Evolutionary conservation across 2,888 invertebrate species (phyloP).

Genomic region (Plagiodera versicolora): DNA sequence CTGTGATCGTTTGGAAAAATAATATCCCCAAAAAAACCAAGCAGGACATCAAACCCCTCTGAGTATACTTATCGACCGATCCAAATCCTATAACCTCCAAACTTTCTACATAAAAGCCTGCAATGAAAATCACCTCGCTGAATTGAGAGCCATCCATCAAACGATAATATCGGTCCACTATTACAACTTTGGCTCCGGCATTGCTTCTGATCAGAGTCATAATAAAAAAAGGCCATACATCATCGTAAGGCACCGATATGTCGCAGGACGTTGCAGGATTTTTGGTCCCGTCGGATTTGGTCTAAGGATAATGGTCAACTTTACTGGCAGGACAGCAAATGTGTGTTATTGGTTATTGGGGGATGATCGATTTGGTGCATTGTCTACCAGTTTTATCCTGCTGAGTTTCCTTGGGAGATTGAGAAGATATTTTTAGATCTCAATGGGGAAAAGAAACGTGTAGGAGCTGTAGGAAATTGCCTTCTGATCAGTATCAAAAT

Average conservation of each 20-base stretch:
- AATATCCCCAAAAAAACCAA: constrained; percentile 5
- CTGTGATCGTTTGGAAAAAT: no score
- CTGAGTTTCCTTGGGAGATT: no score
- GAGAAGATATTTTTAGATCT: not conserved
- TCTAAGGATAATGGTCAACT: constrained; percentile 7
- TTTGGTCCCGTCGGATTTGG: not conserved
- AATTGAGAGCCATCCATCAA: constrained; percentile 53
- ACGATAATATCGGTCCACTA: constrained; percentile 52
- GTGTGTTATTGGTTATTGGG: not conserved
- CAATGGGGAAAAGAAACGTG: no score
- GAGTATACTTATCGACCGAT: constrained; percentile 41
- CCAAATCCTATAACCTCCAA: constrained; percentile 46
- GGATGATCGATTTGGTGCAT: not conserved
- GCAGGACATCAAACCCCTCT: constrained; percentile 43
- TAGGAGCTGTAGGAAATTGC: not conserved
- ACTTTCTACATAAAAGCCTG: constrained; percentile 47
- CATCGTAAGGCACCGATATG: constrained; percentile 42
- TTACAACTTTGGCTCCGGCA: constrained; percentile 44
- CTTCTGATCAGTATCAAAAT: not conserved
- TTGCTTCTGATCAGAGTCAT: constrained; percentile 44
- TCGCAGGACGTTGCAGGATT: constrained; percentile 14
- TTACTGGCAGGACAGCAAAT: not conserved
- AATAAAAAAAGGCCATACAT: constrained; percentile 48
- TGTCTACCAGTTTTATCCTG: no score
- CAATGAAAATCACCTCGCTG: constrained; percentile 54